Percentiles rank a stretch among this genome's conserved stretches.
Evolutionary conservation across 2,888 invertebrate species (phyloP).

Genomic region (Rhaphigaster nebulosa): DNA sequence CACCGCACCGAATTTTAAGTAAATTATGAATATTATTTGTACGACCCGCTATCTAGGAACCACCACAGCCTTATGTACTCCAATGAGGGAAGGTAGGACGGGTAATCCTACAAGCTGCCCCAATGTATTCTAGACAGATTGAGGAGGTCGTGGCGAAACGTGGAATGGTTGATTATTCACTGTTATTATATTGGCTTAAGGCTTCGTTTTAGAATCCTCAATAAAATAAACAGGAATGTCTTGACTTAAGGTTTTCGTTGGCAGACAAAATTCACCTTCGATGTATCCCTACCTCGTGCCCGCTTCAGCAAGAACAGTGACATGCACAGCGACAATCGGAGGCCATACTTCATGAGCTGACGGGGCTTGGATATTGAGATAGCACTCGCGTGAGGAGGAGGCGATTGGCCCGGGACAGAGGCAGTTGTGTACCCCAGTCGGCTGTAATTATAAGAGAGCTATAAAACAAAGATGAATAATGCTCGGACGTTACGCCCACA

Average conservation of each 20-base stretch:
- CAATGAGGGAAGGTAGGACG: no score
- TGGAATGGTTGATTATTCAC: no score
- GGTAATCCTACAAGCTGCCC: no score
- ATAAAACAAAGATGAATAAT: slow-evolving; percentile 59
- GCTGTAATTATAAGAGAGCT: slow-evolving; percentile 55
- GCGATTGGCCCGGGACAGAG: neutral
- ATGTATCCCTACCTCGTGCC: neutral
- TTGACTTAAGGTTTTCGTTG: neutral
- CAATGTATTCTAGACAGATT: no score
- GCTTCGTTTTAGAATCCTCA: no score
- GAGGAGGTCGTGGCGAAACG: no score
- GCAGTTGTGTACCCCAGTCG: slow-evolving; percentile 6
- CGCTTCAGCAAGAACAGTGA: neutral
- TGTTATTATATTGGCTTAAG: no score
- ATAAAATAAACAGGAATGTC: no score
- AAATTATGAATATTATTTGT: no score
- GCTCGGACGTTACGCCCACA: neutral
- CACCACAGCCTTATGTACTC: no score
- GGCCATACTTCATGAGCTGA: neutral
- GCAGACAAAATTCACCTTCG: neutral
- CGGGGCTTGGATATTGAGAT: neutral
- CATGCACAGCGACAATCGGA: neutral
- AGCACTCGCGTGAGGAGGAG: slow-evolving; percentile 32
- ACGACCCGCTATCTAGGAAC: no score
- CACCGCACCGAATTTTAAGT: no score